These are phyloP conservation scores for Leuciscus idus DNA, from an alignment of 2,113 vertebrate species.

Conservation along the genomic window DNA sequence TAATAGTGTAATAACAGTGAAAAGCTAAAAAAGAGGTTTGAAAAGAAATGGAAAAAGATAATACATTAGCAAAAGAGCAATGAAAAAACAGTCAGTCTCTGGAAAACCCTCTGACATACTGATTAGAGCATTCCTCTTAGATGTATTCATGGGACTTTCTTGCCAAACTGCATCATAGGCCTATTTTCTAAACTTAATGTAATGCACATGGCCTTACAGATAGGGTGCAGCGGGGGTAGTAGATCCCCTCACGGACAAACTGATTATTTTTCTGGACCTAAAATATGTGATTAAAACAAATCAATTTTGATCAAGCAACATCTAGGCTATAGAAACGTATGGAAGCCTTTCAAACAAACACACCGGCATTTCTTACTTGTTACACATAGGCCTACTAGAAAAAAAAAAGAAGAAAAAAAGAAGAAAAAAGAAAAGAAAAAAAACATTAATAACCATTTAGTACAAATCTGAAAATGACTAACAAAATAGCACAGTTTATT, in stretches of 20 bases:
- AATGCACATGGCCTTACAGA: background rate
- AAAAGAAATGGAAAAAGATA: background rate
- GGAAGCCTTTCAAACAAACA: background rate
- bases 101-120: background rate
- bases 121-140: background rate
- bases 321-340: background rate
- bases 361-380: background rate
- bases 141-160: background rate
- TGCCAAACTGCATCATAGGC: background rate
- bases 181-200: background rate
- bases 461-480: no score
- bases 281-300: background rate
- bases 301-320: background rate
- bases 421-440: no score
- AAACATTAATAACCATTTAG: no score
- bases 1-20: background rate
- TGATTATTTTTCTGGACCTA: background rate
- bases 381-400: no score
- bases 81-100: background rate
- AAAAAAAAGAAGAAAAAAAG: no score
- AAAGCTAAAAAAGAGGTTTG: background rate
- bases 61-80: background rate
- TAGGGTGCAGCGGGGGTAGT: background rate
- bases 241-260: background rate
- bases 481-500: no score